Base-by-base conservation (phyloP, 1,140 invertebrate species). In the Mactra quadrangularis region DNA sequence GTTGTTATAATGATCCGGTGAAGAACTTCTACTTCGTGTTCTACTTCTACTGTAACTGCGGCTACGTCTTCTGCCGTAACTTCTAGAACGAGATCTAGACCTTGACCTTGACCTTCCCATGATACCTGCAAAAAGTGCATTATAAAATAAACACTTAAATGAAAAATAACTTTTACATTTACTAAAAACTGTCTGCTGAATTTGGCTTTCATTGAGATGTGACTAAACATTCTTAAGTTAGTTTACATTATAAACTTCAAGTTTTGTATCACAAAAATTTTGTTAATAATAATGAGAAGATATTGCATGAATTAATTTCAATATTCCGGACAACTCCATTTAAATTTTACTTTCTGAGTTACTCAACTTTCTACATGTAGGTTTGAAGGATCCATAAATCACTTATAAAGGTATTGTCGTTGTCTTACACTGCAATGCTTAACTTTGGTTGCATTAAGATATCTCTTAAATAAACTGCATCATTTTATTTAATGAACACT, bases 1-100 rank as follows among this genome's bases (percentile, higher is more conserved):
- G n/a, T n/a, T n/a, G n/a, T n/a, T n/a, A n/a, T 55, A 72, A 33
- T 45, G 52, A 6, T 90, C 89, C 29, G 85, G 86, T 35, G 85
- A 86, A 3, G 83, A 82, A 60, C 79, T 83, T 22, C 86, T 75
- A 64, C 85, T 83, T 19, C 86, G 79, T 57, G 84, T 87, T 82
- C 86, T 85, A 71, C 89, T 89, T 19, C 85, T 64, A 45, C 85
- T 84, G 29, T 86, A 72, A 17, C 84, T 83, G 9, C 84, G 71
- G 22, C 87, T 85, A 29, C 60, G 52, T 27, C 84, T 29, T 29
- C 71, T 57, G 9, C 87, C 29, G 33, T 79, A 55, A 53, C 83
- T 79, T 55, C 84, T 13, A 31, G 70, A 53, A 55, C 68, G 13
- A 64, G 82, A 55, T 38, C 62, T 45, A 17, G 59, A 62, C 22